Base-by-base conservation (phyloP, 2,113 vertebrate genomes). In the Haplochromis vanheusdeni region DNA sequence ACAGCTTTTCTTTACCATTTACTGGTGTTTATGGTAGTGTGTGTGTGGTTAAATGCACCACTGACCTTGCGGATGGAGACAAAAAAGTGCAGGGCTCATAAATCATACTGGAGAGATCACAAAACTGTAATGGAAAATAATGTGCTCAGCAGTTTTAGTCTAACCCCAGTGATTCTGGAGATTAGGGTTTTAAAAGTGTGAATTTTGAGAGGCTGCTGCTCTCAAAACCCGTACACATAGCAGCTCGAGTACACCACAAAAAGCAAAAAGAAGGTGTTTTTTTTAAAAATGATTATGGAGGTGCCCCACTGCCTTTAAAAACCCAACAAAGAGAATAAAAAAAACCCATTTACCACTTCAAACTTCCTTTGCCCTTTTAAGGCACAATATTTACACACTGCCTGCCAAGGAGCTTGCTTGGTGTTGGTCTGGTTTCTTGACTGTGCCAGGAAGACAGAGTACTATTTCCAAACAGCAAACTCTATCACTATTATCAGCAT, bases 51-150 rank as follows among this genome's bases (percentile, higher is more conserved):
- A 58, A 83, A 85, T 37, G 75, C 56, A 79, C 52, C 26, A 33
- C 6, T 85, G 83, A 89, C 82, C 90, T 85, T 6, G 7, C 54
- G 60, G 60, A 79, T 56, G 77, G 55, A 86, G 91, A 83, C 81
- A 91, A 84, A 83, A 62, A 86, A 91, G 87, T 83, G 79, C 73
- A 82, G 3, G 31, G 54, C 86, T 87, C 87, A 90, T 94, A 91
- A 94, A 95, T 94, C 93, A 92, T 65, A 86, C 92, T 86, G 90
- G 45, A 77, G 73, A 60, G 68, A 88, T 91, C 93, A 86, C 77
- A 90, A 85, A 88, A 89, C 80, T 56, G 85, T 90, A 89, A 91
- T 55, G 87, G 80, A 90, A 87, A 91, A 88, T 91, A 91, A 91
- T 90, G 82, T 37, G 86, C 81, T 75, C 80, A 49, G 83, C 90